A percentile compares a stretch with the other conserved stretches of the same genome.
phyloP scores from a whole-genome alignment of 2,888 invertebrate species.

The Nephrotoma appendiculata region DNA sequence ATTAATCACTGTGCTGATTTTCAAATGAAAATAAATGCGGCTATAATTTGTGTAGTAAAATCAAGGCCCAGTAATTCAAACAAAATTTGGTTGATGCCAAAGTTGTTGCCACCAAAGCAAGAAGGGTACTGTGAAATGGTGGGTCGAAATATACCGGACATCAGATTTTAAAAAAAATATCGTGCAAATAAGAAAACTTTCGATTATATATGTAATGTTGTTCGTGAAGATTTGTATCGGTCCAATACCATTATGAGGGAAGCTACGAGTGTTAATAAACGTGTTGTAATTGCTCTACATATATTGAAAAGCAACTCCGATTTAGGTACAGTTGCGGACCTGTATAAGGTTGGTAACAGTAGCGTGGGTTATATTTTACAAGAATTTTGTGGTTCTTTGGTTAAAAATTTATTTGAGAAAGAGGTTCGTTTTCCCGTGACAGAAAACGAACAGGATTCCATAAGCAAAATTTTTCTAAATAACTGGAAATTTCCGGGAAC shows the following conservation, averaged over 20 bases:
- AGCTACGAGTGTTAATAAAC: background rate
- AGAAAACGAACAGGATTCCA: too few relatives aligned
- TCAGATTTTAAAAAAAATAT: background rate
- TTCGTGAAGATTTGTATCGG: background rate
- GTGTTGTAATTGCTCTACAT: background rate
- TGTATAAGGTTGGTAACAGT: too few relatives aligned
- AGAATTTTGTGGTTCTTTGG: too few relatives aligned
- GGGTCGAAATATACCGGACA: background rate
- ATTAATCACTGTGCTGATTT: too few relatives aligned
- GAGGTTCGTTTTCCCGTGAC: too few relatives aligned
- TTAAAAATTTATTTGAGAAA: too few relatives aligned
- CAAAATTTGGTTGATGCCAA: background rate
- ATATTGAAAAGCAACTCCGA: background rate
- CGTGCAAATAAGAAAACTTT: background rate
- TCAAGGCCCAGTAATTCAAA: background rate
- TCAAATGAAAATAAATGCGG: too few relatives aligned
- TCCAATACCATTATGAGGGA: background rate
- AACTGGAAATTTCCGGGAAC: too few relatives aligned
- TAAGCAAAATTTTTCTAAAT: too few relatives aligned
- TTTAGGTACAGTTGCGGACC: too few relatives aligned
- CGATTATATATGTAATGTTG: too few relatives aligned
- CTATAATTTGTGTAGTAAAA: background rate
- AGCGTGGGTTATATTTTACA: too few relatives aligned
- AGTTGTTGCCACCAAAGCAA: background rate
- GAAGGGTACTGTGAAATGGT: background rate